phyloP scores from a whole-genome alignment of 2,888 invertebrate species.

The Epistrophe eligans region DNA sequence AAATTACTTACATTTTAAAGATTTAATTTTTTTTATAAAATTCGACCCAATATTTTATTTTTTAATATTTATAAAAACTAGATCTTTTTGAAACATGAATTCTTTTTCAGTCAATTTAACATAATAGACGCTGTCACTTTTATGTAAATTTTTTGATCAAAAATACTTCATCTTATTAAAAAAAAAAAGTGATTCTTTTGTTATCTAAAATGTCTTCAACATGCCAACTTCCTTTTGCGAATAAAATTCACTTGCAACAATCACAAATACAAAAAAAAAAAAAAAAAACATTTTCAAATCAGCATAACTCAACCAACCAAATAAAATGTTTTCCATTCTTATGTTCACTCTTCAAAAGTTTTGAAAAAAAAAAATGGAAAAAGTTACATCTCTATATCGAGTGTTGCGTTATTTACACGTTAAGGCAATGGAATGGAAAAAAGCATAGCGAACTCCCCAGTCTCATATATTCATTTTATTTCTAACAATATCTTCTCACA shows the following conservation, averaged over 20 bases:
- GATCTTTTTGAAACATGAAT: neutral
- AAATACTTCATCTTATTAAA: neutral
- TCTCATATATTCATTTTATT: conserved; percentile 69
- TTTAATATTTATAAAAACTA: neutral
- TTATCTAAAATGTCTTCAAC: conserved; percentile 19
- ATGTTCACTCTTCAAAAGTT: conserved; percentile 35
- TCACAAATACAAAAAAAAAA: conserved; percentile 2
- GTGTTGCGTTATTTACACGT: conserved; percentile 44
- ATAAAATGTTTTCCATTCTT: conserved; percentile 69
- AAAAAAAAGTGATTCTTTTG: neutral
- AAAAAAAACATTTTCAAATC: conserved; percentile 54
- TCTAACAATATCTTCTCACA: conserved; percentile 49
- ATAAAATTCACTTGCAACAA: conserved; percentile 59
- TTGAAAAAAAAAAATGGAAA: conserved; percentile 24
- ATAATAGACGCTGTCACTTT: conserved; percentile 12
- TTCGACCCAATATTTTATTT: neutral
- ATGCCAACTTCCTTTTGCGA: conserved; percentile 27
- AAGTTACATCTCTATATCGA: conserved; percentile 34
- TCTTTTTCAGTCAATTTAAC: conserved; percentile 23
- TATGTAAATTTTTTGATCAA: neutral
- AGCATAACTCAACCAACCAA: conserved; percentile 70
- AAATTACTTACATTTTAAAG: too few species aligned
- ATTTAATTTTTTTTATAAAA: neutral
- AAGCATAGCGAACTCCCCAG: conserved; percentile 45
- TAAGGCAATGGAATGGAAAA: conserved; percentile 55